A percentile compares a stretch with the other conserved stretches of the same genome.
These are phyloP conservation scores for Dorcus hopei DNA, from an alignment of 2,888 invertebrate genomes.

Conservation along the genomic window DNA sequence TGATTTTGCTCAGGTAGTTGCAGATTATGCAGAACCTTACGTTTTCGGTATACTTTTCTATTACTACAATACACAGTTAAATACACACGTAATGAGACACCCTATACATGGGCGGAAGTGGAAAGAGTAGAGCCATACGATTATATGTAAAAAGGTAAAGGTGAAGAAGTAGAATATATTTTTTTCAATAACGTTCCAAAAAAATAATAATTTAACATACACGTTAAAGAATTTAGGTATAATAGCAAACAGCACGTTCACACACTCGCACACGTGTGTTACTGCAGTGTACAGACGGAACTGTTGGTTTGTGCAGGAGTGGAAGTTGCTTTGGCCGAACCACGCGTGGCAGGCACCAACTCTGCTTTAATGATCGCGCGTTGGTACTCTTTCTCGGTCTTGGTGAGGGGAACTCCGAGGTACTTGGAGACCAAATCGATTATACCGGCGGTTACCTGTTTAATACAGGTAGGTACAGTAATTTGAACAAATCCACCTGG, in stretches of 20 bases:
- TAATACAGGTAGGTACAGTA: neutral
- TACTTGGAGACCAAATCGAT: slow-evolving; percentile 69
- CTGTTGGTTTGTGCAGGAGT: slow-evolving; percentile 36
- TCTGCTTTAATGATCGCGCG: slow-evolving; percentile 65
- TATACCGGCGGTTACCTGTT: slow-evolving; percentile 62
- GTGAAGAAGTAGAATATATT: neutral
- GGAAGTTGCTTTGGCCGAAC: neutral
- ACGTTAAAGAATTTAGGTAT: neutral
- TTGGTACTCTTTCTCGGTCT: slow-evolving; percentile 65
- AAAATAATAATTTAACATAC: slow-evolving; percentile 8
- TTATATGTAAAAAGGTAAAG: slow-evolving; percentile 5
- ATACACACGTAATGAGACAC: neutral
- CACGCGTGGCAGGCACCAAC: slow-evolving; percentile 44
- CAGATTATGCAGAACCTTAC: slow-evolving; percentile 98
- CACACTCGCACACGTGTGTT: too few relatives aligned
- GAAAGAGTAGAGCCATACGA: neutral
- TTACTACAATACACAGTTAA: slow-evolving; percentile 63
- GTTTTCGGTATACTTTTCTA: slow-evolving; percentile 99
- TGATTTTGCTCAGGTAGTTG: slow-evolving; percentile 97
- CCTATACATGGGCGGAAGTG: neutral
- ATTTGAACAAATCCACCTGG: neutral
- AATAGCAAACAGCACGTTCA: too few relatives aligned
- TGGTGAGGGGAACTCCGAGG: slow-evolving; percentile 62
- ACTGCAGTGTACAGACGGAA: slow-evolving; percentile 56
- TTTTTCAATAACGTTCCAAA: slow-evolving; percentile 14